Evolutionary conservation across 2,797 vertebrate genomes (phyloP).

Genomic region (Crypturellus tataupa): DNA sequence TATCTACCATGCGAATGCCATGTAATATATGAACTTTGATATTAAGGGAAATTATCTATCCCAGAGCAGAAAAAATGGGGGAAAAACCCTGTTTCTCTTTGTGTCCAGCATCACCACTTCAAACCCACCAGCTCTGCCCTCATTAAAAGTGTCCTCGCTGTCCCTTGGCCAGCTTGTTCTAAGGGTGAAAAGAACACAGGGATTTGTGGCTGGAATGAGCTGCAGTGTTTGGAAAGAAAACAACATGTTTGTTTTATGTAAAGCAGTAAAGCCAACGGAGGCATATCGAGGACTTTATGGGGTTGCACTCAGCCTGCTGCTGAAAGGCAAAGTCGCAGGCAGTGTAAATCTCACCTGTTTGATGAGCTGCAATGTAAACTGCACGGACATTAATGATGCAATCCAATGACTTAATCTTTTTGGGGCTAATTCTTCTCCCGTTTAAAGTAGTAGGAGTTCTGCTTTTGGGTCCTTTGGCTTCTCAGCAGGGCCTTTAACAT

Average conservation of each 20-base stretch:
- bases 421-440: neutral
- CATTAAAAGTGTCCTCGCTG: neutral
- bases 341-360: neutral
- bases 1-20: neutral
- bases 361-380: neutral
- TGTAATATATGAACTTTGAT: neutral
- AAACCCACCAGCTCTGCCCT: neutral
- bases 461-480: neutral
- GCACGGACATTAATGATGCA: neutral
- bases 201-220: neutral
- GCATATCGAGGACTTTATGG: neutral
- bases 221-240: slow-evolving; percentile 34
- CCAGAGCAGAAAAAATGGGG: neutral
- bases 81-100: neutral
- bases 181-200: neutral
- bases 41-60: neutral
- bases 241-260: neutral
- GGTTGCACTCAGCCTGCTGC: neutral
- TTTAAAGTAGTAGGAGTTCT: neutral
- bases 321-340: neutral
- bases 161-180: neutral
- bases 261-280: neutral
- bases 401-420: neutral
- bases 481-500: neutral
- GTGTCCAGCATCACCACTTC: neutral